Evolutionary conservation across 2,797 vertebrate genomes (phyloP), one percentile per base, ranked within the genome.

Genomic region (Apodemus agrarius): DNA sequence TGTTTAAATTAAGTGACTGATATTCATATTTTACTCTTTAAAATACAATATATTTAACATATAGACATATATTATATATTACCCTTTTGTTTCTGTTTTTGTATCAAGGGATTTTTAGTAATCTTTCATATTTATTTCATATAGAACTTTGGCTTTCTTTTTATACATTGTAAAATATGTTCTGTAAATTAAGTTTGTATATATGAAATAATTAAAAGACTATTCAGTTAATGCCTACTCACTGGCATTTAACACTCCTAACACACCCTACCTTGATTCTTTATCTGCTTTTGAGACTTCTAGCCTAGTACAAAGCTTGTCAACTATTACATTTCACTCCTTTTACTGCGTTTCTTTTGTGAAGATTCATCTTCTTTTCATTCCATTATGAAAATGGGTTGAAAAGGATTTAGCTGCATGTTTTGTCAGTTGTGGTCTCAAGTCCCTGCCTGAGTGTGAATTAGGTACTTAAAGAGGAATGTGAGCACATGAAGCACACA

Each of bases 361-460:
- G 57, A 22, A 65, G 11, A 22, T 74, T 40, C 0, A 3, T 22
- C 13, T 26, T 61, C 54, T 34, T 61, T 22, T 59, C 10, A 72
- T 65, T 90, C 43, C 78, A 54, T 82, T 82, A 88, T 52, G 43
- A 81, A 17, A 88, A 61, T 14, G 16, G 57, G 29, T 81, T 2
- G 65, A 57, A 84, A 82, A 80, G 34, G 1, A 90, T 96, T 96
- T 24, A 90, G 31, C 22, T 13, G 13, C 52, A 94, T 83, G 24
- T 67, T 69, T 49, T 0, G 37, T 89, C 75, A 86, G 76, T 29
- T 52, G 31, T 65, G 72, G 26, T 76, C 75, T 93, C 63, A 96
- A 19, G 61, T 93, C 72, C 21, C 59, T 93, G 29, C 19, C 87
- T 75, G 52, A 61, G 40, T 88, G 49, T 81, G n/a, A 91, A 95